Evolutionary conservation across 2,797 vertebrate species (phyloP).

Genomic region (Cossypha heuglini): DNA sequence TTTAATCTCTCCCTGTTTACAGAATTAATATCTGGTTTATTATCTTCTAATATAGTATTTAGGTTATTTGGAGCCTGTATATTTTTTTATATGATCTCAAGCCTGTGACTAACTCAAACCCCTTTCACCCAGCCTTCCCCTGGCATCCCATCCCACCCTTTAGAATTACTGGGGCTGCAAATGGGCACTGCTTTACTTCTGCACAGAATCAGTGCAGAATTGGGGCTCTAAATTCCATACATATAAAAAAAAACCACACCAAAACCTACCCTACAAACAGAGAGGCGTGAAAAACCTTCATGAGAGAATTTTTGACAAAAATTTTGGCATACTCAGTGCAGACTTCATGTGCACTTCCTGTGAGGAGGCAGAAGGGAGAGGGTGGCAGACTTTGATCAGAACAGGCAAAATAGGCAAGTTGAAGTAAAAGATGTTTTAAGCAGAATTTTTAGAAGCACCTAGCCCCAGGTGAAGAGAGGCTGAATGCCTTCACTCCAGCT

Average conservation of each 20-base stretch:
- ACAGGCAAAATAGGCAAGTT: background rate
- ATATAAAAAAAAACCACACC: fast-evolving
- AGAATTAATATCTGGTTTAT: slow-evolving; percentile 13
- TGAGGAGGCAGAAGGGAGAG: background rate
- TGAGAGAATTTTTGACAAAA: background rate
- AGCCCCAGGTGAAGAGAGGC: background rate
- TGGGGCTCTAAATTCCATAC: background rate
- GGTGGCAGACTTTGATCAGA: background rate
- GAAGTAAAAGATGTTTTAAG: background rate
- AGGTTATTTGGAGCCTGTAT: background rate
- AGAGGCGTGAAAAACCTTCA: background rate
- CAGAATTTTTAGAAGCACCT: background rate
- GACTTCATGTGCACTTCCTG: background rate
- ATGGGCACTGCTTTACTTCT: background rate
- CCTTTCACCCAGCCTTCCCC: background rate
- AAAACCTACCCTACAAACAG: background rate
- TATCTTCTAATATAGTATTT: background rate
- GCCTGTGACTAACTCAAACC: background rate
- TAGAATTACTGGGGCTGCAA: background rate
- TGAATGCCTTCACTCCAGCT: background rate
- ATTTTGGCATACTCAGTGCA: background rate
- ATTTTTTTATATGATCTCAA: background rate
- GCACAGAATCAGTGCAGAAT: background rate
- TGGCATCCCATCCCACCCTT: background rate
- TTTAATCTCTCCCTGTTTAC: slow-evolving; percentile 4